These are phyloP conservation scores for Desmophyllum pertusum DNA, from an alignment of 92 coral and sea anemone species.

Conservation along the genomic window DNA sequence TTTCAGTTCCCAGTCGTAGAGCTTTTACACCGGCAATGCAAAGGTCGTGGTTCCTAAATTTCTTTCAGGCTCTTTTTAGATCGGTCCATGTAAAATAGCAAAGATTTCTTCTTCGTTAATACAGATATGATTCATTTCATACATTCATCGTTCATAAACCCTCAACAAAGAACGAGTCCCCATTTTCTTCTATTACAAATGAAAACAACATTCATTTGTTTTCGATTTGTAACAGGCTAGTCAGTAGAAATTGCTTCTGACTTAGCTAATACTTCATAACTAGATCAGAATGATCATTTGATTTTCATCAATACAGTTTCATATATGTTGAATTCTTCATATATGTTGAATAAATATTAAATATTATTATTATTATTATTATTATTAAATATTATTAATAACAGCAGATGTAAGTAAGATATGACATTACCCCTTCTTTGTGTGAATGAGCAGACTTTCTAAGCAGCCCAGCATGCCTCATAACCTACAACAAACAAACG, in stretches of 20 bases:
- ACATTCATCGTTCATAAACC: too few relatives aligned
- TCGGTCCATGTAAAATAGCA: too few relatives aligned
- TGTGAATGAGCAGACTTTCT: constrained; percentile 62
- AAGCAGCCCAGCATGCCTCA: constrained; percentile 96
- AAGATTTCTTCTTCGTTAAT: too few relatives aligned
- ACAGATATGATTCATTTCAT: too few relatives aligned
- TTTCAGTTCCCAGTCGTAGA: background rate
- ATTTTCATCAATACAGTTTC: background rate
- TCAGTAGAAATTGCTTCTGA: background rate
- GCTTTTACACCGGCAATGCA: background rate
- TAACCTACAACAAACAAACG: constrained; percentile 62
- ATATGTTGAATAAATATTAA: too few relatives aligned
- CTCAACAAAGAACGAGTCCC: background rate
- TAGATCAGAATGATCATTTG: background rate
- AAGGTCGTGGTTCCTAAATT: too few relatives aligned
- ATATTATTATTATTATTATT: too few relatives aligned
- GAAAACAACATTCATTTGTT: too few relatives aligned
- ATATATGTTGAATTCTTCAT: too few relatives aligned
- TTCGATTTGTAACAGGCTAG: background rate
- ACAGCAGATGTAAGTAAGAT: background rate
- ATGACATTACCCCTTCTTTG: constrained; percentile 27
- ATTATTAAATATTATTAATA: background rate
- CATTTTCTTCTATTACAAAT: too few relatives aligned
- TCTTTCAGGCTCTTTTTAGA: too few relatives aligned
- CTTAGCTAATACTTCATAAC: background rate